phyloP scores from a whole-genome alignment of 2,888 invertebrate species.

The Holacanthella duospinosa region DNA sequence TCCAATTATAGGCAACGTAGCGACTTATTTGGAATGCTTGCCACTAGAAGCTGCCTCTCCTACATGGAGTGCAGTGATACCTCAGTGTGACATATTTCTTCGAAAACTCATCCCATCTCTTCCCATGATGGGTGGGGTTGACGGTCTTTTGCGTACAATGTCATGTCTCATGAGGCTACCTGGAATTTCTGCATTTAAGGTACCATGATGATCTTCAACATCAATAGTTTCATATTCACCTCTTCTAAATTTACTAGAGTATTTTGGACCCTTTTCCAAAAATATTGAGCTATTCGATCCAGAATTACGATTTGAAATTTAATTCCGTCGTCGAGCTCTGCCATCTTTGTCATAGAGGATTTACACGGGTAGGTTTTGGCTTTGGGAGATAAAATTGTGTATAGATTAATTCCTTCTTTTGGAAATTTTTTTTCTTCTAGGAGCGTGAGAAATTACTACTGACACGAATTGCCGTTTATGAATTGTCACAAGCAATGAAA shows the following conservation, averaged over 20 bases:
- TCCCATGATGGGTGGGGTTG: conserved; percentile 57
- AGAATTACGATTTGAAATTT: conserved; percentile 71
- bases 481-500: conserved; percentile 87
- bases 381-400: not conserved
- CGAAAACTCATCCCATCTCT: conserved; percentile 56
- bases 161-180: conserved; percentile 72
- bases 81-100: conserved; percentile 76
- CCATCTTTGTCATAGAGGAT: conserved; percentile 77
- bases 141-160: conserved; percentile 63
- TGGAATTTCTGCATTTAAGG: conserved; percentile 68
- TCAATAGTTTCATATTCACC: not conserved
- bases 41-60: conserved; percentile 65
- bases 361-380: conserved; percentile 64
- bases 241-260: conserved; percentile 46
- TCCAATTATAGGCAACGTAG: conserved; percentile 77
- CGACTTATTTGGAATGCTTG: conserved; percentile 83
- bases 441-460: conserved; percentile 90
- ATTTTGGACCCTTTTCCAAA: conserved; percentile 93
- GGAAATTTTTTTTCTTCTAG: conserved; percentile 41
- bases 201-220: conserved; percentile 39
- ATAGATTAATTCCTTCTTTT: not conserved
- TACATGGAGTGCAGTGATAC: conserved; percentile 68
- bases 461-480: conserved; percentile 82
- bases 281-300: conserved; percentile 82
- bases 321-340: conserved; percentile 74